phyloP scores from a whole-genome alignment of 2,113 vertebrate genomes.

The Urocitellus parryii region DNA sequence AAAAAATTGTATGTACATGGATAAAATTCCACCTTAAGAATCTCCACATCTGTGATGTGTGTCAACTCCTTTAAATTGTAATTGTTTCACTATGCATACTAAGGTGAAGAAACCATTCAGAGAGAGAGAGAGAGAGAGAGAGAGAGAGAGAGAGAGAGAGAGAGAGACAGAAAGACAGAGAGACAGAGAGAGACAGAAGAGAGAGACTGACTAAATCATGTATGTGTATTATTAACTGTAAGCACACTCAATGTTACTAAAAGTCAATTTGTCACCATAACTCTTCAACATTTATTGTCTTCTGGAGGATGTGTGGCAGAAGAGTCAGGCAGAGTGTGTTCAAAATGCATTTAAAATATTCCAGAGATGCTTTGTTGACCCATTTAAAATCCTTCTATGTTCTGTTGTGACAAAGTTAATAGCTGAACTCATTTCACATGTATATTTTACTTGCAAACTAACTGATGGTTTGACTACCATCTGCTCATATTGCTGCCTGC shows the following conservation, averaged over 20 bases:
- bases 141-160: background rate
- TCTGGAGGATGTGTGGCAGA: background rate
- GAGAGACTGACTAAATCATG: background rate
- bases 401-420: conserved; percentile 40
- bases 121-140: background rate
- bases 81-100: background rate
- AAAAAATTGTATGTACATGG: background rate
- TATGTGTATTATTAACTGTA: background rate
- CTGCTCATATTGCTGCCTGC: background rate
- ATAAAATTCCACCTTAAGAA: background rate
- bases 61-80: background rate
- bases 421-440: background rate
- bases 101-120: background rate
- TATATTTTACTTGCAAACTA: background rate
- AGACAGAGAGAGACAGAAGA: background rate
- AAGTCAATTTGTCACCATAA: background rate
- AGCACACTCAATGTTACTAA: background rate
- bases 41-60: accelerated
- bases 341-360: conserved; percentile 8
- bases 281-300: background rate
- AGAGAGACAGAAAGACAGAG: background rate
- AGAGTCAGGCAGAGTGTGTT: background rate
- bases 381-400: background rate
- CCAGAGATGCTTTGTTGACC: background rate
- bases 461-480: background rate